Conservation (phyloP, 2,888 invertebrate species). For the Eupithecia abbreviata region DNA sequence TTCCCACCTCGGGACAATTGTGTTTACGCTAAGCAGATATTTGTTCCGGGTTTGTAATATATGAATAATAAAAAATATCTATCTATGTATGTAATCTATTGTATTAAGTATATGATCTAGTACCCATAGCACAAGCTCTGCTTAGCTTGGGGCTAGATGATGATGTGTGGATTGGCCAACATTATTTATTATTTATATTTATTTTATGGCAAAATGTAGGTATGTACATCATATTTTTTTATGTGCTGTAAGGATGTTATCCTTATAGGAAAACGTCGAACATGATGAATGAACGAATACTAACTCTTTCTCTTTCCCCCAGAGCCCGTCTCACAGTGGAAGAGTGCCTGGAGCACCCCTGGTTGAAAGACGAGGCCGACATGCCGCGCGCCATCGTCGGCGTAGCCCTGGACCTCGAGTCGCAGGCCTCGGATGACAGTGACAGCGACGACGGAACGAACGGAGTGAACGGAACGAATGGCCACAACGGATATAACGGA, state of each 20-base stretch:
- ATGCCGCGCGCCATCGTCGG: slow-evolving; percentile 80
- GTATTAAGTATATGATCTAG: too few relatives aligned
- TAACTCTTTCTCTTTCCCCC: slow-evolving; percentile 56
- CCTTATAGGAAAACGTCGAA: neutral
- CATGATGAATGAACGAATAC: neutral
- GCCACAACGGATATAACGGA: slow-evolving; percentile 52
- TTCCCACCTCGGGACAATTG: too few relatives aligned
- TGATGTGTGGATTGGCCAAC: neutral
- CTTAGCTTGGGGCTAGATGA: neutral
- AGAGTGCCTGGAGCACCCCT: slow-evolving; percentile 95
- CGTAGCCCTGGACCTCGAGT: slow-evolving; percentile 63
- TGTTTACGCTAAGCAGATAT: too few relatives aligned
- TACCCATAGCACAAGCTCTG: too few relatives aligned
- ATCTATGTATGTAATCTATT: too few relatives aligned
- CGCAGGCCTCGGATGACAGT: slow-evolving; percentile 48
- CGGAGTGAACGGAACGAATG: slow-evolving; percentile 52
- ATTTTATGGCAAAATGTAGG: too few relatives aligned
- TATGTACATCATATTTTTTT: too few relatives aligned
- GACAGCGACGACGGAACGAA: slow-evolving; percentile 40
- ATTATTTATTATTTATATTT: too few relatives aligned
- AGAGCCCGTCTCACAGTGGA: slow-evolving; percentile 95
- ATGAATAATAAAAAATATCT: too few relatives aligned
- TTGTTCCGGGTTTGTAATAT: too few relatives aligned
- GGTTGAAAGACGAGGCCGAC: slow-evolving; percentile 88
- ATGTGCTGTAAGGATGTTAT: too few relatives aligned